Base-by-base conservation (phyloP, 1,140 invertebrate genomes). In the Phortica variegata region DNA sequence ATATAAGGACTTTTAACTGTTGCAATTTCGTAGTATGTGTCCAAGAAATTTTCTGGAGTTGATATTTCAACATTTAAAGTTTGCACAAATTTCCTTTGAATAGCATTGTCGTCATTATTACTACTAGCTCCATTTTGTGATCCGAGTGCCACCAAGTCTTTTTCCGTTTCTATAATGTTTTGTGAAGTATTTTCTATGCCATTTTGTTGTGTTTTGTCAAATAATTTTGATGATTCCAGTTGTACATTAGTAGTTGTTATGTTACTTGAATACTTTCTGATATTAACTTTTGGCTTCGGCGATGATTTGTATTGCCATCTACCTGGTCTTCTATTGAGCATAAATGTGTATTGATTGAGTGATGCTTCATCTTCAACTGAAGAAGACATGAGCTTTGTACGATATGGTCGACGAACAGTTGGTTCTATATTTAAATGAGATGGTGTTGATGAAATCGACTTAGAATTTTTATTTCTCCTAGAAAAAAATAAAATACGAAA, bases 251-350 rank as follows among this genome's bases (percentile, higher is more conserved):
- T 15, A 9, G n/a, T 13, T 18, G 53, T 41, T 17, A 45, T 41
- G 18, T 53, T 56, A 6, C 8, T 50, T 1, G 65, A 26, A 8
- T 56, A 43, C 86, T 89, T 74, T 23, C 89, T 81, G 54, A 93
- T 93, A 32, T 84, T 83, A 0, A 93, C 85, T 66, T 89, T 83
- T 2, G 90, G 90, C 65, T 91, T 93, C 1, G 89, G 86, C 2
- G 89, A 88, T 1, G 90, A 90, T 73, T 91, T 92, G 69, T 91
- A 93, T 43, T 91, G 87, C 89, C 90, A 93, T 50, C 90, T 83
- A 21, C 88, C 88, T 34, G 88, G 87, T 0, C 87, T 81, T 40
- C 88, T 79, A 43, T 88, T 85, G 12, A 90, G 75, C 68, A 89
- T 91, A 54, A 88, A 85, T 75, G 90, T 89, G 66, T 84, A 85